Evolutionary conservation across 2,113 vertebrate genomes (phyloP).

Genomic region (Mesoclemmys tuberculata): DNA sequence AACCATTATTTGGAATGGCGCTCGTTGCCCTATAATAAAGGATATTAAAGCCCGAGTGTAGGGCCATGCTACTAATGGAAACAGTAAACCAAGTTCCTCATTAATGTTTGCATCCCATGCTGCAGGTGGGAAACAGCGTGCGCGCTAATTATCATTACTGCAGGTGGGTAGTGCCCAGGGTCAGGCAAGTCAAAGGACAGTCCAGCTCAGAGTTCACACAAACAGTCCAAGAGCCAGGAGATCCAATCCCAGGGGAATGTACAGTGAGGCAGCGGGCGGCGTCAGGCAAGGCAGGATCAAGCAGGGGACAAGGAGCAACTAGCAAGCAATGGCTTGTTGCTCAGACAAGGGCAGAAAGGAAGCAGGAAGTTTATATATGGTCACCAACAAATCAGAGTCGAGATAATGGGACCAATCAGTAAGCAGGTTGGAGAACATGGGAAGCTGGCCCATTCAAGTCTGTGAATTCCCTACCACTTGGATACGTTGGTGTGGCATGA

Average conservation of each 20-base stretch:
- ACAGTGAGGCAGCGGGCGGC: too few relatives aligned
- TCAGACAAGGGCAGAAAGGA: too few relatives aligned
- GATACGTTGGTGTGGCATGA: not conserved
- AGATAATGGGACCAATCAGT: too few relatives aligned
- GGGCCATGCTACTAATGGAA: slow-evolving; percentile 61
- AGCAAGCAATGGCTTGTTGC: too few relatives aligned
- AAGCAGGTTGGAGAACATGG: not conserved
- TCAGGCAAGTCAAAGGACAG: not conserved
- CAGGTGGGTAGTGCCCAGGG: not conserved
- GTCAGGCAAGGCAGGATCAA: too few relatives aligned
- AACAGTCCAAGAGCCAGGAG: too few relatives aligned
- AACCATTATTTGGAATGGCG: not conserved
- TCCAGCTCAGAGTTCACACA: too few relatives aligned
- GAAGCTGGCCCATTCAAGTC: not conserved
- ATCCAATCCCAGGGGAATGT: too few relatives aligned
- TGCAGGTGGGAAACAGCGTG: slow-evolving; percentile 52
- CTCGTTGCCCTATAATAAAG: slow-evolving; percentile 55
- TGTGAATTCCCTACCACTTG: not conserved
- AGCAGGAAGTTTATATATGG: too few relatives aligned
- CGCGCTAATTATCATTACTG: slow-evolving; percentile 51
- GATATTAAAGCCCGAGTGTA: slow-evolving; percentile 45
- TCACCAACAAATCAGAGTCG: too few relatives aligned
- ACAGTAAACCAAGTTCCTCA: slow-evolving; percentile 46
- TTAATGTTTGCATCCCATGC: slow-evolving; percentile 42
- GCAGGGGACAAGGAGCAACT: too few relatives aligned